Evolutionary conservation across 2,113 vertebrate species (phyloP).

Genomic region (Brevimyrus niger): DNA sequence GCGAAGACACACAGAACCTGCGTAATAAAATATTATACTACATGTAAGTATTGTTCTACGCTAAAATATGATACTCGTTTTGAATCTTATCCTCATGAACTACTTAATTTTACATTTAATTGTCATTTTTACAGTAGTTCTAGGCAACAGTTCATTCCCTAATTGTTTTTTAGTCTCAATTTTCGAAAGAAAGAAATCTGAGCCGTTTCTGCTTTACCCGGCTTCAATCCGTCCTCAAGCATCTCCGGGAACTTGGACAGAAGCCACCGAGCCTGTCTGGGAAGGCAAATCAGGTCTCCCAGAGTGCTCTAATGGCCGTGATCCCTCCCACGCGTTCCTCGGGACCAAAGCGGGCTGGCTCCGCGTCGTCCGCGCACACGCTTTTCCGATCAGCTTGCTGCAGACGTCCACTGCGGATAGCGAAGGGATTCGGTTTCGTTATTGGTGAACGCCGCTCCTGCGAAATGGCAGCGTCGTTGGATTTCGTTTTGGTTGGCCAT

Average conservation of each 20-base stretch:
- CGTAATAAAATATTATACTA: background rate
- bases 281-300: background rate
- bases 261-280: background rate
- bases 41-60: background rate
- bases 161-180: background rate
- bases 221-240: background rate
- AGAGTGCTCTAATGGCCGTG: background rate
- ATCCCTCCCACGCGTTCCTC: slow-evolving; percentile 47
- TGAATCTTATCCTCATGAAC: background rate
- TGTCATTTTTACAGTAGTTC: background rate
- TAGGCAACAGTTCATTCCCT: background rate
- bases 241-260: background rate
- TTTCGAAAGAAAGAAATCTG: background rate
- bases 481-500: background rate
- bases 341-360: slow-evolving; percentile 43
- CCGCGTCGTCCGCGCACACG: slow-evolving; percentile 60
- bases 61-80: background rate
- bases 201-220: background rate
- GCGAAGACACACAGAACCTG: background rate
- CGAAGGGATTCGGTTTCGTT: slow-evolving; percentile 61
- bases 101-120: background rate
- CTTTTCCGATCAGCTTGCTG: slow-evolving; percentile 65
- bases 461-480: background rate
- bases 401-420: slow-evolving; percentile 57
- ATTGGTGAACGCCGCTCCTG: slow-evolving; percentile 39